phyloP scores from a whole-genome alignment of 2,797 vertebrate species.

The Novumbra hubbsi region DNA sequence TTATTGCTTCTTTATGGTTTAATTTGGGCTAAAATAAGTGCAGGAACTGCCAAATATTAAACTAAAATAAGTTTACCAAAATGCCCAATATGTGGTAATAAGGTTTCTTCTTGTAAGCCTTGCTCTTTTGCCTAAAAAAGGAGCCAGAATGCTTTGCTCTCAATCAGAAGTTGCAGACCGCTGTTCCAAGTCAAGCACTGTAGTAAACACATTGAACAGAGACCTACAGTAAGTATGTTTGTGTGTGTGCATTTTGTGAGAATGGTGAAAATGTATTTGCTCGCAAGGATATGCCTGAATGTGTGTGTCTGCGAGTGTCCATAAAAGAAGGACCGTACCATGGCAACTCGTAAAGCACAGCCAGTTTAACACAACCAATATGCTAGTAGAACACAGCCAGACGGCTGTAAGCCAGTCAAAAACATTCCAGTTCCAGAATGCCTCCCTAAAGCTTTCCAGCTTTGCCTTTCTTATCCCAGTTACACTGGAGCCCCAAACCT shows the following conservation, averaged over 20 bases:
- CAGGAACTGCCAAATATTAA: no score
- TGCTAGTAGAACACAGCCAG: not conserved
- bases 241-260: constrained; percentile 14
- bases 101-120: no score
- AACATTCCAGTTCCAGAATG: not conserved
- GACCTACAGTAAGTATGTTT: constrained; percentile 13
- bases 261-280: not conserved
- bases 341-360: not conserved
- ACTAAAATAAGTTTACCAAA: no score
- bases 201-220: not conserved
- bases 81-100: no score
- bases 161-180: no score
- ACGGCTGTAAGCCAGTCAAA: no score
- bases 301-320: not conserved
- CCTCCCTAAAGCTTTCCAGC: not conserved
- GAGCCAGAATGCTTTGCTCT: no score
- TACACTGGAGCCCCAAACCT: not conserved
- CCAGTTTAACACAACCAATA: not conserved
- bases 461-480: not conserved
- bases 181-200: no score
- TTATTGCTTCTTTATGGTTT: no score
- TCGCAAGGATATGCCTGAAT: not conserved
- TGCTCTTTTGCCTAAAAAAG: no score
- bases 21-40: no score
- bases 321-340: no score